Conservation (phyloP, 1,140 invertebrate species). For the Trichonephila inaurata region DNA sequence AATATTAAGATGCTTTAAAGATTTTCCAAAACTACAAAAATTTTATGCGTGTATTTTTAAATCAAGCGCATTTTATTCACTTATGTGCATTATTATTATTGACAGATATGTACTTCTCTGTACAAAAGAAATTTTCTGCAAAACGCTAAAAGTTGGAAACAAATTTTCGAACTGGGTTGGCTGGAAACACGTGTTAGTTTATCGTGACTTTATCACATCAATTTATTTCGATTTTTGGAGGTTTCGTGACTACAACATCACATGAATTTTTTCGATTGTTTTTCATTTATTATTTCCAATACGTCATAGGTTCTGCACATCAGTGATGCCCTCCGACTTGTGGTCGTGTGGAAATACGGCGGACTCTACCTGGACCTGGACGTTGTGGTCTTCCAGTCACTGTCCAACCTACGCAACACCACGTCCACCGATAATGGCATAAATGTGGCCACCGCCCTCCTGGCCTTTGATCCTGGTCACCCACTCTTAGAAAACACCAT, state of each 20-base stretch:
- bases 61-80: too few relatives aligned
- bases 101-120: too few relatives aligned
- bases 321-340: neutral
- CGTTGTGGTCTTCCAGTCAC: neutral
- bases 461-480: conserved; percentile 13
- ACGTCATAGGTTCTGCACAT: neutral
- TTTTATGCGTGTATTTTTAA: too few relatives aligned
- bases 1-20: too few relatives aligned
- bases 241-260: neutral
- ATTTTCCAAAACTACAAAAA: too few relatives aligned
- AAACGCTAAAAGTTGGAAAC: too few relatives aligned
- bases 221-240: neutral
- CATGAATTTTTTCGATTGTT: too few relatives aligned
- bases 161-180: too few relatives aligned
- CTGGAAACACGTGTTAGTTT: neutral
- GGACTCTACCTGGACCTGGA: conserved; percentile 41
- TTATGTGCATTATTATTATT: too few relatives aligned
- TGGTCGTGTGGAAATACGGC: neutral
- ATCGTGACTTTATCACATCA: neutral
- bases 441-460: neutral
- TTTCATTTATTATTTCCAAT: neutral
- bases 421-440: neutral
- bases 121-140: too few relatives aligned
- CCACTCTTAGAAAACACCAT: neutral
- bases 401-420: neutral